phyloP scores from a whole-genome alignment of 2,113 vertebrate genomes.

The Elachura formosa region DNA sequence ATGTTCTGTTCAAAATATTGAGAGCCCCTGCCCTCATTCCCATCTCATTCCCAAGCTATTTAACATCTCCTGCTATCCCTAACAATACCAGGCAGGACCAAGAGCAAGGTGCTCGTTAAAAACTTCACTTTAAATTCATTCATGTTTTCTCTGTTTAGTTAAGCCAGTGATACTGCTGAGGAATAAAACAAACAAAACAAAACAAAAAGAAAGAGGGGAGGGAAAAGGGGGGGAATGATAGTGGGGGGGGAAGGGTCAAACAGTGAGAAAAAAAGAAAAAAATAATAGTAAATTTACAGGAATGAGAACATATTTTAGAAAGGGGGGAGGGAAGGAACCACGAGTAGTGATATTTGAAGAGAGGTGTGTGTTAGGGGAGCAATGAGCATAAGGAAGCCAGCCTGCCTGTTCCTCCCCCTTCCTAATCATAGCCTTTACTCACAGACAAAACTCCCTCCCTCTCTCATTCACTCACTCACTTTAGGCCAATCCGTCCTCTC shows the following conservation, averaged over 20 bases:
- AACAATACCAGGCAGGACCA: background rate
- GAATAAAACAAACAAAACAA: constrained; percentile 23
- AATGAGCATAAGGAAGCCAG: constrained; percentile 74
- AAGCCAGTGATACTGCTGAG: constrained; percentile 6
- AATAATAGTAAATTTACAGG: constrained; percentile 6
- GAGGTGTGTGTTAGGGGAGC: constrained; percentile 76
- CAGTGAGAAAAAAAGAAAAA: background rate
- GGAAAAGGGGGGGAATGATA: background rate
- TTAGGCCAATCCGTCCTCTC: constrained; percentile 76
- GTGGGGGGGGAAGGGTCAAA: background rate
- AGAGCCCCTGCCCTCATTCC: background rate
- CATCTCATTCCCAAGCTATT: background rate
- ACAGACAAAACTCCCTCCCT: constrained; percentile 79
- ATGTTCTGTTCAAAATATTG: background rate
- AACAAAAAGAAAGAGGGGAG: background rate
- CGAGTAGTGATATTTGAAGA: constrained; percentile 69
- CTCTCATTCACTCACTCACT: constrained; percentile 83
- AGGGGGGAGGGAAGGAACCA: constrained; percentile 54
- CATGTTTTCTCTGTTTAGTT: constrained; percentile 23
- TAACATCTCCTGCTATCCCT: background rate
- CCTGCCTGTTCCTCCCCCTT: constrained; percentile 79
- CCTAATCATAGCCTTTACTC: constrained; percentile 79
- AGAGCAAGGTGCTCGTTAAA: constrained; percentile 35
- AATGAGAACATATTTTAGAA: constrained; percentile 36
- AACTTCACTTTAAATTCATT: constrained; percentile 42